Conservation (phyloP, 1,140 invertebrate genomes). For the Ctenoplectra terminalis region DNA sequence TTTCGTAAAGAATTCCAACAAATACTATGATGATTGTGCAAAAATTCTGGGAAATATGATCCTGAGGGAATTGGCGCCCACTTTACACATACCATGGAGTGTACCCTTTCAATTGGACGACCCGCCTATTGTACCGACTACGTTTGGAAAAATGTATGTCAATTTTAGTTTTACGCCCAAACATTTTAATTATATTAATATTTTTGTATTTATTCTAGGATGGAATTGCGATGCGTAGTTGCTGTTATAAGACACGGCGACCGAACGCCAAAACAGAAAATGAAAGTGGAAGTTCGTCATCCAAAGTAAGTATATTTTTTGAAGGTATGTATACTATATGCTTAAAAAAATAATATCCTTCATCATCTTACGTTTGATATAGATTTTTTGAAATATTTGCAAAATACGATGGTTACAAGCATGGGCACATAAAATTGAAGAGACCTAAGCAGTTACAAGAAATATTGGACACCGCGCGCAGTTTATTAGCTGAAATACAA, state of each 20-base stretch:
- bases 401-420: constrained; percentile 97
- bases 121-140: constrained; percentile 99
- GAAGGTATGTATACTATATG: neutral
- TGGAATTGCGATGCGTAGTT: constrained; percentile 99
- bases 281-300: constrained; percentile 99
- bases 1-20: constrained; percentile 99
- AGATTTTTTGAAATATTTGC: constrained; percentile 99
- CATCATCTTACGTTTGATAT: neutral
- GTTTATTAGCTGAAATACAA: constrained; percentile 93
- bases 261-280: constrained; percentile 99
- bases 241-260: constrained; percentile 99
- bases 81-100: constrained; percentile 97
- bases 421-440: constrained; percentile 98
- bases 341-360: neutral
- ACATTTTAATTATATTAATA: neutral
- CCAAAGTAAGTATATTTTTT: constrained; percentile 88
- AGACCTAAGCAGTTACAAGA: constrained; percentile 98
- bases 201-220: constrained; percentile 83
- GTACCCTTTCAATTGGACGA: constrained; percentile 98
- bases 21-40: constrained; percentile 99
- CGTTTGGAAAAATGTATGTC: constrained; percentile 97
- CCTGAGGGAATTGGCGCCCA: constrained; percentile 95
- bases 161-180: neutral
- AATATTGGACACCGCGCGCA: constrained; percentile 97
- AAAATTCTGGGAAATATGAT: constrained; percentile 98